phyloP scores from a whole-genome alignment of 2,888 invertebrate genomes.

The Antitype chi region DNA sequence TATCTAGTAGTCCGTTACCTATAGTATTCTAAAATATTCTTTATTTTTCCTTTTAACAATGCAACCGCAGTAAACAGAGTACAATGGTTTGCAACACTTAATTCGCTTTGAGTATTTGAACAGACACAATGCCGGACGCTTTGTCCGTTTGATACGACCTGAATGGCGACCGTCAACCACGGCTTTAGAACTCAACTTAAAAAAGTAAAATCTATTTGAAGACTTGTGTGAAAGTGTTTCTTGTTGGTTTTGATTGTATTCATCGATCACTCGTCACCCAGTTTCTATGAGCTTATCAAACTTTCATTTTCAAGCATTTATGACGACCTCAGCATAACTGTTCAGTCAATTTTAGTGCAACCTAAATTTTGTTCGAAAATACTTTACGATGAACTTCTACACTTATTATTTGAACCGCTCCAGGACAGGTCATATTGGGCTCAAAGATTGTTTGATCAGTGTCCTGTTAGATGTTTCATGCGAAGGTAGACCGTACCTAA shows the following conservation, averaged over 20 bases:
- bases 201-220: slow-evolving; percentile 5
- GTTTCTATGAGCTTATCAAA: neutral
- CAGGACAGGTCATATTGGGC: neutral
- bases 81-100: slow-evolving; percentile 37
- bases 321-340: neutral
- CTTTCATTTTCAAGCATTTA: slow-evolving; percentile 3
- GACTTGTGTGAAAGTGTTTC: slow-evolving; percentile 1
- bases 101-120: slow-evolving; percentile 45
- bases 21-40: slow-evolving; percentile 13
- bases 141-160: slow-evolving; percentile 38
- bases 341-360: neutral
- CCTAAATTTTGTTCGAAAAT: neutral
- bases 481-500: neutral
- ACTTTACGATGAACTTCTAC: neutral
- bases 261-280: neutral
- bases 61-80: slow-evolving; percentile 34
- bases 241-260: neutral
- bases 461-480: neutral
- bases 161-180: neutral
- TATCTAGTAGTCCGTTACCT: neutral
- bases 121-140: slow-evolving; percentile 40
- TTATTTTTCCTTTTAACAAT: slow-evolving; percentile 22
- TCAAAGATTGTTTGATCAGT: neutral
- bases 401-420: neutral
- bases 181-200: neutral